These are phyloP conservation scores for Tipula vernalis DNA, from an alignment of 2,888 invertebrate species.

Conservation along the genomic window DNA sequence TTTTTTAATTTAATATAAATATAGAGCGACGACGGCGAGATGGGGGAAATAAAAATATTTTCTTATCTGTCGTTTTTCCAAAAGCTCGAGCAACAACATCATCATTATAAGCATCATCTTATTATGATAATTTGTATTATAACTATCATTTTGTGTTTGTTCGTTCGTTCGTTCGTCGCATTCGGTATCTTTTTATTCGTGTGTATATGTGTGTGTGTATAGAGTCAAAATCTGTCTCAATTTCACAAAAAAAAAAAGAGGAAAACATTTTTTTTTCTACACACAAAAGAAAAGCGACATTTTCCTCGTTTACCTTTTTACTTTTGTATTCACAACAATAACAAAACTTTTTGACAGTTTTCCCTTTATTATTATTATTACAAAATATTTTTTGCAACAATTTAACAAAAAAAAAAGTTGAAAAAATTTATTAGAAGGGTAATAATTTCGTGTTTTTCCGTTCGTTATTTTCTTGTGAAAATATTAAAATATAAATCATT, in stretches of 20 bases:
- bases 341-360: neutral
- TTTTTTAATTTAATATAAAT: neutral
- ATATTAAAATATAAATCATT: slow-evolving; percentile 4
- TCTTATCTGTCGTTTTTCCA: neutral
- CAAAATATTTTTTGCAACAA: neutral
- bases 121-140: neutral
- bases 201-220: neutral
- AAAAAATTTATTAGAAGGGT: neutral
- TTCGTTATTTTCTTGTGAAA: neutral
- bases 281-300: neutral
- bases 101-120: neutral
- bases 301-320: neutral
- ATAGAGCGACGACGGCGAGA: neutral
- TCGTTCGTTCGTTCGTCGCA: neutral
- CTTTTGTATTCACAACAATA: neutral
- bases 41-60: neutral
- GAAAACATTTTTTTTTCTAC: neutral
- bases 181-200: neutral
- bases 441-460: neutral
- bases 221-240: neutral
- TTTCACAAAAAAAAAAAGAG: neutral
- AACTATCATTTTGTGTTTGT: neutral
- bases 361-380: neutral
- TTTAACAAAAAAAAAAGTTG: neutral
- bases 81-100: neutral